Evolutionary conservation across 2,888 invertebrate species (phyloP), one percentile per base, ranked within the genome.

Genomic region (Marronus borbonicus): DNA sequence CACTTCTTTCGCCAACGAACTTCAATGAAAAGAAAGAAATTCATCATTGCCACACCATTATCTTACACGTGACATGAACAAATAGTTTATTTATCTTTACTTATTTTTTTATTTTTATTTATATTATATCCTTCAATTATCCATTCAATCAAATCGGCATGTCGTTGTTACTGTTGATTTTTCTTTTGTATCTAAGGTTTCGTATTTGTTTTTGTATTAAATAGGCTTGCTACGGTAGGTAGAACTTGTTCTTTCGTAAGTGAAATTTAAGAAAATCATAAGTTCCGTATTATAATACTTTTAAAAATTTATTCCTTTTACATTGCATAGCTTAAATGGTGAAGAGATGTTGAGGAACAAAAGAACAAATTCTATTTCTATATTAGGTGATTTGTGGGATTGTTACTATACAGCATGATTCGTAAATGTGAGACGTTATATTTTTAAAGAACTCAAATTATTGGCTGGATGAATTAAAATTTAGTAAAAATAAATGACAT

Each of bases 1-100:
- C 72, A 74, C 24, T 74, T 74, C 44, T 74, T 60, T 74, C 72
- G 60, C 72, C 72, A 74, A 74, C 60, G 72, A 74, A 44, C 44
- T 60, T 74, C 72, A 74, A 74, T 62, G 60, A 60, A 60, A 60
- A 74, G n/a, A 70, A 36, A 70, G 20, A 44, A 58, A 58, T 72
- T 60, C 72, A 60, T 39, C 39, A 20, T 65, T 50, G 68, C n/a
- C 68, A 50, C 68, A 50, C 50, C 68, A 28, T 68, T 58, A 68
- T 50, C 39, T 24, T 52, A 58, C 36, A 31, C 50, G 70, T 74
- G 72, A 74, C 72, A 74, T 44, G 60, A 74, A 74, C 72, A 60
- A 36, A 49, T 74, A 60, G 60, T 74, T 44, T 39, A 64, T 64
- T 28, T 36, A 36, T 58, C 2, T 58, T 20, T 20, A 10, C 20